Conservation (phyloP, 2,888 invertebrate species). For the Epirrita christyi region DNA sequence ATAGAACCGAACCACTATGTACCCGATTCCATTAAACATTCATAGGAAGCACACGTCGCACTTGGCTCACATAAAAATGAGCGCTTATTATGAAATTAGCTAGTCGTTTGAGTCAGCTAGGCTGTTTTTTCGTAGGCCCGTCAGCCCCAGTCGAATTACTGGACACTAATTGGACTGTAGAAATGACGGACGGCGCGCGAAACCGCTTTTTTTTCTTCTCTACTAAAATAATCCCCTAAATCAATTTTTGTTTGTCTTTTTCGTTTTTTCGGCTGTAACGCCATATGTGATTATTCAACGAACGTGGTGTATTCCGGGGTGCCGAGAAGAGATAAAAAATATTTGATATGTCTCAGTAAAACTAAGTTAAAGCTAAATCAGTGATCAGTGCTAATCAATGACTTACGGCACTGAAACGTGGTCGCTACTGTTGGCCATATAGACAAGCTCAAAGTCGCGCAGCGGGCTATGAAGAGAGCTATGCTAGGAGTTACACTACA, state of each 20-base stretch:
- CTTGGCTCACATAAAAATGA: constrained; percentile 80
- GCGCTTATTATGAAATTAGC: constrained; percentile 83
- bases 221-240: constrained; percentile 52
- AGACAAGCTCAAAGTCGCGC: too few species aligned
- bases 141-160: constrained; percentile 79
- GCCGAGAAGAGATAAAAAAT: not conserved
- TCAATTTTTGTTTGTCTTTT: constrained; percentile 44
- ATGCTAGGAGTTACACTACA: too few species aligned
- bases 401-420: too few species aligned
- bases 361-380: too few species aligned
- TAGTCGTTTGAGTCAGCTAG: constrained; percentile 64
- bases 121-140: constrained; percentile 73
- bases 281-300: constrained; percentile 33
- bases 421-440: too few species aligned
- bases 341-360: too few species aligned
- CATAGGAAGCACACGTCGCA: constrained; percentile 65
- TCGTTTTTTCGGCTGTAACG: constrained; percentile 33
- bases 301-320: not conserved
- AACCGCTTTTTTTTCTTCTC: constrained; percentile 60
- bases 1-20: constrained; percentile 53
- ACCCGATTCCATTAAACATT: constrained; percentile 78
- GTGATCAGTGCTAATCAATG: too few species aligned
- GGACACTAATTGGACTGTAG: constrained; percentile 82
- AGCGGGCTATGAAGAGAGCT: too few species aligned
- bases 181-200: constrained; percentile 78